Evolutionary conservation across 2,888 invertebrate genomes (phyloP).

Genomic region (Peribatodes rhomboidaria): DNA sequence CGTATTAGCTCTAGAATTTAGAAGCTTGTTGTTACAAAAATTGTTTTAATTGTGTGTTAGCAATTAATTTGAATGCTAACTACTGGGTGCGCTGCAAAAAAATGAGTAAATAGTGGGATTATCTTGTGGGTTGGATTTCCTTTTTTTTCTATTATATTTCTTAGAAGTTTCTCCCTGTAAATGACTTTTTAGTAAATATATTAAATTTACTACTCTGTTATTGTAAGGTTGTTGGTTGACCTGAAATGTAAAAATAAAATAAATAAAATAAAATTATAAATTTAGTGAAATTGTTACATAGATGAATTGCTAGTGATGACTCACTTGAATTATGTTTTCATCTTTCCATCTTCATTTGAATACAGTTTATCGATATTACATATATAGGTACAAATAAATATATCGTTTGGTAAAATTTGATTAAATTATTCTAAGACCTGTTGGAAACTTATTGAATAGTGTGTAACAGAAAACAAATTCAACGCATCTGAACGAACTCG

Average conservation of each 20-base stretch:
- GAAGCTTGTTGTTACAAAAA: conserved; percentile 2
- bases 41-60: conserved; percentile 1
- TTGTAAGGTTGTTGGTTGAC: too few relatives aligned
- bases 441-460: neutral
- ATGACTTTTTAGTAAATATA: too few relatives aligned
- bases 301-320: conserved; percentile 46
- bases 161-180: too few relatives aligned
- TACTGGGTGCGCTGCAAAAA: neutral
- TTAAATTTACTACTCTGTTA: too few relatives aligned
- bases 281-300: too few relatives aligned
- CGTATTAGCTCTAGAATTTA: conserved; percentile 13
- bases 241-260: too few relatives aligned
- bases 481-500: conserved; percentile 70
- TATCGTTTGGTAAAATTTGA: too few relatives aligned
- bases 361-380: neutral
- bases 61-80: conserved; percentile 3
- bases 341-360: neutral
- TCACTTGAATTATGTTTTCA: neutral
- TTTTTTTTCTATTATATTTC: too few relatives aligned
- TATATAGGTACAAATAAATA: too few relatives aligned
- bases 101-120: neutral
- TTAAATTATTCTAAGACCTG: too few relatives aligned
- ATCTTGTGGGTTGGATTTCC: too few relatives aligned
- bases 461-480: conserved; percentile 56
- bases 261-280: too few relatives aligned